phyloP scores from a whole-genome alignment of 2,888 invertebrate species.

The Drosophila koepferae region DNA sequence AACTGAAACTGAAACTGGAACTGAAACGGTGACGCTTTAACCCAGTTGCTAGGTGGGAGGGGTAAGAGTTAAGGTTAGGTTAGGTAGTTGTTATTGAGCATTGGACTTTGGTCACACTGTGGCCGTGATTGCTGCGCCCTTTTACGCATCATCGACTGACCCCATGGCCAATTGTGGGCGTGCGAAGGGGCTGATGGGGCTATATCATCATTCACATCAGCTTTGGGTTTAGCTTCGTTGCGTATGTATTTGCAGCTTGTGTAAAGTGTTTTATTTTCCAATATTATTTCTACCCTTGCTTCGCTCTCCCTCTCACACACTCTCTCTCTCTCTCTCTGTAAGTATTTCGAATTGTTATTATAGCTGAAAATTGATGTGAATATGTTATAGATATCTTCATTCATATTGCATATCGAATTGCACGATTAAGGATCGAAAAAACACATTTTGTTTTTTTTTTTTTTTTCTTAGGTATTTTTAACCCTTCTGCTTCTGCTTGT shows the following conservation, averaged over 20 bases:
- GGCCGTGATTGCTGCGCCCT: conserved; percentile 65
- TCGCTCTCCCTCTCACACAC: background rate
- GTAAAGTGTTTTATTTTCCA: conserved; percentile 67
- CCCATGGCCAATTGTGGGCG: background rate
- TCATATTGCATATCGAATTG: conserved; percentile 50
- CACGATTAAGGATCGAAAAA: conserved; percentile 20
- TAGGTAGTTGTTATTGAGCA: background rate
- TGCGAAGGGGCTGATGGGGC: background rate
- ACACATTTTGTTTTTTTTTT: conserved; percentile 7
- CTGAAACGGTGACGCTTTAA: conserved; percentile 23
- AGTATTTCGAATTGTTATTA: conserved; percentile 49
- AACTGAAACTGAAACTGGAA: conserved; percentile 14
- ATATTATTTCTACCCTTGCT: conserved; percentile 8
- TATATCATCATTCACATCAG: conserved; percentile 51
- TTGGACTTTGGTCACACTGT: conserved; percentile 35
- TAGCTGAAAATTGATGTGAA: conserved; percentile 57
- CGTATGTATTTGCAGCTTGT: conserved; percentile 22
- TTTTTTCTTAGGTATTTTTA: background rate
- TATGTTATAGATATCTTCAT: conserved; percentile 47
- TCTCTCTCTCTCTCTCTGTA: conserved; percentile 11
- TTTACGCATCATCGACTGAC: conserved; percentile 72
- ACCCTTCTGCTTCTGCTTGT: background rate
- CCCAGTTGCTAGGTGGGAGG: background rate
- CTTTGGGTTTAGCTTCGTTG: conserved; percentile 52
- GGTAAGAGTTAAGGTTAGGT: too few relatives aligned